Base-by-base conservation (phyloP, 2,888 invertebrate species). In the Sinhomidia bicolor region DNA sequence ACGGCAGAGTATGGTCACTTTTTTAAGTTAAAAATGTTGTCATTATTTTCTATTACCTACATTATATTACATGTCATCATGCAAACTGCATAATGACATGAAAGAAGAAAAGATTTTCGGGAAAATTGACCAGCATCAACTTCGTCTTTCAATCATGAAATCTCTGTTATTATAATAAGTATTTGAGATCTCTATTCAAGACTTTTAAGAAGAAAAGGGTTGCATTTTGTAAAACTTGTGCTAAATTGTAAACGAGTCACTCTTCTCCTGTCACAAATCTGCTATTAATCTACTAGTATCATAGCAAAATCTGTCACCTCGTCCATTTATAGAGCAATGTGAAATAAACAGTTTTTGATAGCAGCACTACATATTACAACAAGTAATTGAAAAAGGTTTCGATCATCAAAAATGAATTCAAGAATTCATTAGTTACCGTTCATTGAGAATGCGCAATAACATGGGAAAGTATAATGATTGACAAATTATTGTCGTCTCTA, bases 401-500 rank as follows among this genome's bases (percentile, higher is more conserved):
- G n/a, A n/a, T n/a, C n/a, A n/a, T n/a, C n/a, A n/a, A n/a, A n/a
- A n/a, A n/a, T n/a, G n/a, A n/a, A n/a, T n/a, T n/a, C n/a, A n/a
- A n/a, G n/a, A n/a, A n/a, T n/a, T n/a, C n/a, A n/a, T n/a, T n/a
- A n/a, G n/a, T n/a, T n/a, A n/a, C n/a, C n/a, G 44, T 7, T 62
- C 76, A 81, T 78, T 87, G 57, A 79, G 84, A 44, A 60, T 83
- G 79, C 36, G 10, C 51, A n/a, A n/a, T n/a, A n/a, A n/a, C n/a
- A n/a, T n/a, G n/a, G n/a, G n/a, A n/a, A n/a, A n/a, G n/a, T n/a
- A n/a, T n/a, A n/a, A n/a, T n/a, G n/a, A n/a, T n/a, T 80, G 85
- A 89, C 89, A 89, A 85, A 89, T 89, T 89, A 65, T 17, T 85
- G 81, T 80, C 85, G 60, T 76, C 76, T 51, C 17, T 41, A 26